These are phyloP conservation scores for Catostomus latipinnis DNA, from an alignment of 2,797 vertebrate genomes.

Conservation along the genomic window DNA sequence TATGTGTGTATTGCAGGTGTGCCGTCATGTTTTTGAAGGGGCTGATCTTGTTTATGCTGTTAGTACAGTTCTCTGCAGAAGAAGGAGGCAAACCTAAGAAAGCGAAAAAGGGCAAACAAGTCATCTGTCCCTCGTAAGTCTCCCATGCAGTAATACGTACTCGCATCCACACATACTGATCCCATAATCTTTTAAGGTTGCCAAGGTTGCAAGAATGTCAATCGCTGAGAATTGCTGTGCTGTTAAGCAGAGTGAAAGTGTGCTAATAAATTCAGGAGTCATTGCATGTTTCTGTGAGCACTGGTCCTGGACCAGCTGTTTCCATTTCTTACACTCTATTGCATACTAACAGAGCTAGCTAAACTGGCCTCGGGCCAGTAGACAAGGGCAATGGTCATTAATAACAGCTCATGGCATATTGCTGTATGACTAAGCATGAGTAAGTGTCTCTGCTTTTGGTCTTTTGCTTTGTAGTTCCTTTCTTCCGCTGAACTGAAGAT, in stretches of 20 bases:
- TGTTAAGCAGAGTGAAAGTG: constrained; percentile 29
- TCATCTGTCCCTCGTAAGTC: constrained; percentile 94
- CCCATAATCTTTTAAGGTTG: constrained; percentile 21
- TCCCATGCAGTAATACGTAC: constrained; percentile 2
- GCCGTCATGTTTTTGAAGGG: constrained; percentile 80
- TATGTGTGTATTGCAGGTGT: constrained; percentile 48
- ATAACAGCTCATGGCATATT: not conserved
- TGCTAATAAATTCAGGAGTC: constrained; percentile 1
- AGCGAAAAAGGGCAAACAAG: constrained; percentile 92
- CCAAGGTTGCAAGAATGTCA: constrained; percentile 32
- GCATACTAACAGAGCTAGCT: constrained; percentile 4
- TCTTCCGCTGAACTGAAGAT: not conserved
- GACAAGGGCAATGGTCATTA: not conserved
- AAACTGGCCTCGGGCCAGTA: constrained; percentile 5
- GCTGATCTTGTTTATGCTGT: constrained; percentile 74
- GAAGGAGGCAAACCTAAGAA: constrained; percentile 90
- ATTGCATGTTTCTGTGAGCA: constrained; percentile 3
- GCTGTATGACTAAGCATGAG: constrained; percentile 17
- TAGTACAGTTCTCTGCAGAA: constrained; percentile 81
- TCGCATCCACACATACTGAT: constrained; percentile 5
- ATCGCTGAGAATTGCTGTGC: constrained; percentile 27
- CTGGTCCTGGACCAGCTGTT: constrained; percentile 23
- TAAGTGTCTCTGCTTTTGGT: not conserved
- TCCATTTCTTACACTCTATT: constrained; percentile 6
- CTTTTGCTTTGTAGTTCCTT: not conserved